Conservation (phyloP, 2,888 invertebrate genomes). For the Taphrorychus bicolor region DNA sequence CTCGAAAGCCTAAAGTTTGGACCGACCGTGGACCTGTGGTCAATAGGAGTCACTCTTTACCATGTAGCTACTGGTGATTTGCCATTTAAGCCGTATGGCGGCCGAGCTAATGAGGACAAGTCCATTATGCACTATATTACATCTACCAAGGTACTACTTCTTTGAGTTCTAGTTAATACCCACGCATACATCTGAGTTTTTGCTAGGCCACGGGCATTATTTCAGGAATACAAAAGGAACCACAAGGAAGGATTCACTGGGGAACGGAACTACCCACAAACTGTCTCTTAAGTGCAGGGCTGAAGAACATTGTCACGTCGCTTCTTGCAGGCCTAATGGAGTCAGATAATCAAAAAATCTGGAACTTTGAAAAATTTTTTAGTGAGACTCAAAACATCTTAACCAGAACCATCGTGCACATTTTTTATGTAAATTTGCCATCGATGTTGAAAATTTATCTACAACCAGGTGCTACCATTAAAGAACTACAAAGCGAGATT, state of each 20-base stretch:
- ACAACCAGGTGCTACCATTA: constrained; percentile 77
- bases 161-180: too few relatives aligned
- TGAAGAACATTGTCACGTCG: constrained; percentile 87
- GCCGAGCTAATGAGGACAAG: constrained; percentile 61
- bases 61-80: constrained; percentile 95
- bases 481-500: constrained; percentile 77
- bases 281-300: constrained; percentile 83
- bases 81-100: constrained; percentile 93
- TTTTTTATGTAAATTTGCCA: constrained; percentile 89
- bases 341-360: constrained; percentile 79
- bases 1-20: constrained; percentile 77
- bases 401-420: constrained; percentile 75
- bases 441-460: constrained; percentile 78
- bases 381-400: constrained; percentile 81
- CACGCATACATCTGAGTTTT: too few relatives aligned
- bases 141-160: constrained; percentile 82
- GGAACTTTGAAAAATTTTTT: constrained; percentile 71
- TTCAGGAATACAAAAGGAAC: constrained; percentile 81
- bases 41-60: constrained; percentile 92
- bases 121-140: constrained; percentile 88
- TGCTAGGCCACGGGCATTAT: constrained; percentile 76
- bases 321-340: constrained; percentile 89
- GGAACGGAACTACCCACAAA: constrained; percentile 81
- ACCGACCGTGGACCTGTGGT: constrained; percentile 93
- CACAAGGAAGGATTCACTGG: constrained; percentile 91